These are phyloP conservation scores for Sciurus carolinensis DNA, from an alignment of 2,797 vertebrate genomes.

Conservation along the genomic window DNA sequence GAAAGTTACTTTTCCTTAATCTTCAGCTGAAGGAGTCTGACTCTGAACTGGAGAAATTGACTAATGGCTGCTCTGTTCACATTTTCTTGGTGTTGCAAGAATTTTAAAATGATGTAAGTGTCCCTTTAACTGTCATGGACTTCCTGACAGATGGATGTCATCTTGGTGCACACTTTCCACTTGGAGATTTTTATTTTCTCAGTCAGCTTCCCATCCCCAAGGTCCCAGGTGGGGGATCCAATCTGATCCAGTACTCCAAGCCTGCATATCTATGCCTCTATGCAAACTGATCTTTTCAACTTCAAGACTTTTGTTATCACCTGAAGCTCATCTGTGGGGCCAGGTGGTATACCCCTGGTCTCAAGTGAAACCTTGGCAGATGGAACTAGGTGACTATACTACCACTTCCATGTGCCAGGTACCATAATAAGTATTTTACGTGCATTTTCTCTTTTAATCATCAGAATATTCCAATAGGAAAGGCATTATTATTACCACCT, in stretches of 20 bases:
- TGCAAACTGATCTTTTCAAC: not conserved
- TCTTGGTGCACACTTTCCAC: not conserved
- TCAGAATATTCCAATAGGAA: not conserved
- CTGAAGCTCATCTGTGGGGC: not conserved
- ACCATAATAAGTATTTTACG: not conserved
- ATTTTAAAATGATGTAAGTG: not conserved
- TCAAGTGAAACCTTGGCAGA: not conserved
- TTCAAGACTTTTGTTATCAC: not conserved
- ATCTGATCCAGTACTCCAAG: not conserved
- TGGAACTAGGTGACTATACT: not conserved
- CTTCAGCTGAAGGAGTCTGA: not conserved
- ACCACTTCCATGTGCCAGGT: not conserved
- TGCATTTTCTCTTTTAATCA: not conserved
- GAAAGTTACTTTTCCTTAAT: slow-evolving; percentile 28
- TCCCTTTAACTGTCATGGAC: not conserved
- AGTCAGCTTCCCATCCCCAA: no score
- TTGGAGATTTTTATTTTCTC: not conserved
- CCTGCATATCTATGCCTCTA: not conserved
- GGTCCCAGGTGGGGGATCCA: not conserved
- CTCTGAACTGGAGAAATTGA: not conserved
- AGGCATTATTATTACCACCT: not conserved
- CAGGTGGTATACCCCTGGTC: not conserved
- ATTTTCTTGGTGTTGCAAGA: not conserved
- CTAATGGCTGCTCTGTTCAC: not conserved
- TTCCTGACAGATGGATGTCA: not conserved